Evolutionary conservation across 2,888 invertebrate genomes (phyloP), one percentile per base, ranked within the genome.

Genomic region (Gerosis bhagava): DNA sequence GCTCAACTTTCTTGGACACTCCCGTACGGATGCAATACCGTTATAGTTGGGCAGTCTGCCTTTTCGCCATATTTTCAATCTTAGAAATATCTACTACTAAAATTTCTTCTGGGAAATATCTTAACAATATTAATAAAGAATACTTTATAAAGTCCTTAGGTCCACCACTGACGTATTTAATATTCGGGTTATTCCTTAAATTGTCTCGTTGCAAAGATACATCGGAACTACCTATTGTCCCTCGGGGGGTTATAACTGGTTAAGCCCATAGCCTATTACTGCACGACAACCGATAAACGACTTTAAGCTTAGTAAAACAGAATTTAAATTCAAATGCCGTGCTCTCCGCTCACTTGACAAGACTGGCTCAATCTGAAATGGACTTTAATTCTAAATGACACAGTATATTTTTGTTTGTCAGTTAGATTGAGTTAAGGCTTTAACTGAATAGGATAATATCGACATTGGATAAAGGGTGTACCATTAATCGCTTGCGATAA

Each of bases 401-500:
- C 43, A n/a, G 64, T 60, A 29, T 3, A 29, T 19, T 59, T 60
- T 76, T 2, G 46, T 1, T 21, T 63, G 56, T 10, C 8, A 2
- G n/a, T n/a, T 2, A 3, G 6, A 3, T 13, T 36, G 47, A 48
- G 56, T 65, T 71, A 60, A 43, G 61, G 49, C 64, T 63, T 77
- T 76, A 62, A 42, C 56, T 51, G 39, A 37, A 43, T 56, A 46
- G 50, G 43, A 45, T 52, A 60, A 60, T 70, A 72, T 77, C 77
- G 79, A 77, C 79, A 72, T 78, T 77, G 82, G 82, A 82, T 83
- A 83, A 80, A 83, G 80, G 82, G 80, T 73, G 67, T 56, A 61
- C 73, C 79, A 84, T 84, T 83, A 83, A 83, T 83, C 83, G 81
- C 75, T 62, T 60, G 64, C 71, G 83, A 83, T 83, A 83, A 82